phyloP scores from a whole-genome alignment of 2,888 invertebrate species.

The Volucella zonaria region DNA sequence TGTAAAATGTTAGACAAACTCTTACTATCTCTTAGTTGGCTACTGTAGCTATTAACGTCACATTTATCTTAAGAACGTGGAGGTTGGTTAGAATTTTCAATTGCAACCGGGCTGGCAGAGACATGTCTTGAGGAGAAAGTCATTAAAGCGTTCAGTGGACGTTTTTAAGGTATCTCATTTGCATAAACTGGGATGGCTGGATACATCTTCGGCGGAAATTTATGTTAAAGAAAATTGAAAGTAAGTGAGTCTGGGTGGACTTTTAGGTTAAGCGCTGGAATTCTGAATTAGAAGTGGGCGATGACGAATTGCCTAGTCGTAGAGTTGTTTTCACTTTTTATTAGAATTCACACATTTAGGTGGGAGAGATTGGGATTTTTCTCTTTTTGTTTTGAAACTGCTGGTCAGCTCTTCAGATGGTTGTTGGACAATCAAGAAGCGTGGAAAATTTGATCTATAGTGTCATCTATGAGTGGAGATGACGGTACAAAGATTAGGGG shows the following conservation, averaged over 20 bases:
- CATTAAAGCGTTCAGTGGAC: constrained; percentile 6
- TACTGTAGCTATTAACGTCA: background rate
- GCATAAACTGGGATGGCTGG: background rate
- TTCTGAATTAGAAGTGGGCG: no score
- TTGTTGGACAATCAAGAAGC: background rate
- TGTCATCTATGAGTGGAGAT: background rate
- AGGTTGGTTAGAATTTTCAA: constrained; percentile 34
- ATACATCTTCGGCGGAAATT: constrained; percentile 41
- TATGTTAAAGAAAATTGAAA: constrained; percentile 55
- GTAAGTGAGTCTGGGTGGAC: background rate
- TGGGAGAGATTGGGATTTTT: background rate
- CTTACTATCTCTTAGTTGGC: constrained; percentile 3
- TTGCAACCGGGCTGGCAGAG: background rate
- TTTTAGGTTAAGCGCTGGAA: constrained; percentile 12
- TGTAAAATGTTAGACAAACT: constrained; percentile 16
- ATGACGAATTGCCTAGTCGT: background rate
- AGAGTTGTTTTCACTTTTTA: constrained; percentile 51
- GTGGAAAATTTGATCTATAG: background rate
- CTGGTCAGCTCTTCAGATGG: background rate
- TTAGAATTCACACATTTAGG: background rate
- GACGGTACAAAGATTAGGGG: no score
- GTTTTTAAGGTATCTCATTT: constrained; percentile 42
- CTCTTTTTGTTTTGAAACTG: background rate
- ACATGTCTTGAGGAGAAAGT: constrained; percentile 49
- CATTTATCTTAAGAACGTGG: background rate